phyloP scores from a whole-genome alignment of 2,797 vertebrate genomes.

The Potorous gilbertii region DNA sequence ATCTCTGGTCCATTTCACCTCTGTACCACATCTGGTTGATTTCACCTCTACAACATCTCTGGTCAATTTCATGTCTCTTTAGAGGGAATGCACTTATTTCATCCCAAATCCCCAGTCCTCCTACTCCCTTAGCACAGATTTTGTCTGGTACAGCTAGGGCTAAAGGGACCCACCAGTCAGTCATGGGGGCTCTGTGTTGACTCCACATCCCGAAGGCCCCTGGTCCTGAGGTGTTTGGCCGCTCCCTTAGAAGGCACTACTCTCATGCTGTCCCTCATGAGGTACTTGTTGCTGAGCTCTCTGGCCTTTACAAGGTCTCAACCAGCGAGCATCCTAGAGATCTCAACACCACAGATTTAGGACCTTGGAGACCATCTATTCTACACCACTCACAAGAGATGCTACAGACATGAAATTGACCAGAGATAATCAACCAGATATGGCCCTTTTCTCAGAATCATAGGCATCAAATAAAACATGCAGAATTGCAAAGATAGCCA shows the following conservation, averaged over 20 bases:
- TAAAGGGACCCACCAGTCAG: background rate
- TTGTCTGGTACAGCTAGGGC: background rate
- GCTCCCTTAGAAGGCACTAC: background rate
- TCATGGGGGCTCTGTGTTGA: too few species aligned
- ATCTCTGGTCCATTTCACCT: too few species aligned
- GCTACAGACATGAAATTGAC: too few species aligned
- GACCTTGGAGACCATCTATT: background rate
- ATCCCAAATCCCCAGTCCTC: background rate
- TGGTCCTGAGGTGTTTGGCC: background rate
- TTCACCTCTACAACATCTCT: too few species aligned
- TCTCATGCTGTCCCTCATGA: background rate
- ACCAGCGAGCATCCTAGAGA: background rate
- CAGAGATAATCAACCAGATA: too few species aligned
- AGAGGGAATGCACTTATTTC: background rate
- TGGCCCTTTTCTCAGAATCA: background rate
- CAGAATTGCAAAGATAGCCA: background rate
- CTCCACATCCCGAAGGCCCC: background rate
- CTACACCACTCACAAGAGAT: too few species aligned
- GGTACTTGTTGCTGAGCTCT: background rate
- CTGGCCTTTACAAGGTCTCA: background rate
- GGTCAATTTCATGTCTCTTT: too few species aligned
- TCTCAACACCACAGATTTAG: background rate
- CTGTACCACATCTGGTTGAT: too few species aligned
- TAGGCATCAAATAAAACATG: background rate
- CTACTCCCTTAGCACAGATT: background rate